Base-by-base conservation (phyloP, 2,113 vertebrate species). In the Manacus vitellinus region DNA sequence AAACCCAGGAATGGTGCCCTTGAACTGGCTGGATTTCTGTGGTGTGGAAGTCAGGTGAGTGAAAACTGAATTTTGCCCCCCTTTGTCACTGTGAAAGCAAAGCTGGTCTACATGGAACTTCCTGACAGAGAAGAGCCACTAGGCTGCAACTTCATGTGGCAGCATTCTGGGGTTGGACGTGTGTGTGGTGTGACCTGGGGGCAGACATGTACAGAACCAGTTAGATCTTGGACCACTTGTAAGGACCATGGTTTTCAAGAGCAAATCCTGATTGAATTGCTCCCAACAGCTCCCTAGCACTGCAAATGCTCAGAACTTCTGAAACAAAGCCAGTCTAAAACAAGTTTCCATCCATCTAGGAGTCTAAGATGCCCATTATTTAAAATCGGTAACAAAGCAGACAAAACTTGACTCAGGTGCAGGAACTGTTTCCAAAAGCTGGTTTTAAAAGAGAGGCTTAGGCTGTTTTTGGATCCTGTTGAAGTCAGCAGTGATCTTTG, bases 121-220 rank as follows among this genome's bases (percentile, higher is more conserved):
- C 62, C 22, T 71, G 67, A 43, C 12, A n/a, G 55, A 51, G 15
- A 63, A 1, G 17, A 70, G n/a, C 35, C 47, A 59, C 54, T 8
- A 35, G 0, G 1, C 28, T 47, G 13, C 28, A 66, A 6, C 15
- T 14, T 10, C 4, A 2, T 8, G 17, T 28, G 25, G 22, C 46
- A 52, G 35, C 27, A 33, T 35, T 22, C n/a, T 46, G 21, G 16
- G 5, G 3, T 2, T 41, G 10, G 33, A 30, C 9, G 10, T 25
- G 23, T 3, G 0, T 8, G 4, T 79, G 8, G 14, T 37, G 35
- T 81, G 51, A 52, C 47, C 27, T 55, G 89, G 31, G 37, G 21
- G 31, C 33, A 44, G 41, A 10, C 37, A 56, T 0, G 0, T 12
- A 33, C 25, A 73, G 81, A 71, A 58, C 14, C 24, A 56, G 23